Evolutionary conservation across 2,888 invertebrate species (phyloP).

Genomic region (Apamea anceps): DNA sequence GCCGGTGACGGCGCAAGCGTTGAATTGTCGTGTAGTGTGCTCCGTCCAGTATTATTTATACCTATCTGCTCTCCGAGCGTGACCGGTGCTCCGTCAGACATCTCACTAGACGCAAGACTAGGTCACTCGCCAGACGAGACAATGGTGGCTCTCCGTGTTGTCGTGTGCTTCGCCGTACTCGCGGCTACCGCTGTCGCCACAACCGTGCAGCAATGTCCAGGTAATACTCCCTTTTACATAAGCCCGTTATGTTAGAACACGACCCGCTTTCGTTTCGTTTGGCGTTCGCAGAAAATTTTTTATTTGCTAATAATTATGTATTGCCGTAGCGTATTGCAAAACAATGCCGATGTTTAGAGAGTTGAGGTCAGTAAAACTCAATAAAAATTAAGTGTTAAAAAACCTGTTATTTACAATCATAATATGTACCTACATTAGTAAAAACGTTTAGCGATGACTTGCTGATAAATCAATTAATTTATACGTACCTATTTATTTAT

Average conservation of each 20-base stretch:
- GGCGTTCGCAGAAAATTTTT: constrained; percentile 49
- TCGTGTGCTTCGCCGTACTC: constrained; percentile 77
- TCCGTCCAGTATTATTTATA: constrained; percentile 18
- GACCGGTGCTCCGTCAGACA: constrained; percentile 38
- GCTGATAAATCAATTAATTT: constrained; percentile 1
- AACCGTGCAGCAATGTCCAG: constrained; percentile 81
- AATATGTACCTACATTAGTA: neutral
- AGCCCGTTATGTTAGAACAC: constrained; percentile 67
- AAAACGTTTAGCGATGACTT: neutral
- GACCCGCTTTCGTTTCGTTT: constrained; percentile 80
- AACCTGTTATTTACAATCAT: neutral
- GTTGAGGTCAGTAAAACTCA: constrained; percentile 29
- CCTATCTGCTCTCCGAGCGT: constrained; percentile 32
- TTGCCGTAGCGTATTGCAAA: constrained; percentile 17
- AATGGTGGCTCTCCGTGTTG: constrained; percentile 78
- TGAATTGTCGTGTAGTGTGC: constrained; percentile 23
- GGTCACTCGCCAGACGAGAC: constrained; percentile 70
- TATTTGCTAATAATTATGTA: constrained; percentile 24
- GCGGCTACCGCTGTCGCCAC: constrained; percentile 76
- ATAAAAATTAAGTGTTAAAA: constrained; percentile 19
- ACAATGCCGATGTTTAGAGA: constrained; percentile 26
- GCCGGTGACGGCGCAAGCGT: constrained; percentile 30
- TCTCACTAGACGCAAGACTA: constrained; percentile 23
- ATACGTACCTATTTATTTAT: neutral
- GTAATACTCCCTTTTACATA: constrained; percentile 79